Conservation (phyloP, 92 coral and sea anemone species). For the Paragorgia papillata region DNA sequence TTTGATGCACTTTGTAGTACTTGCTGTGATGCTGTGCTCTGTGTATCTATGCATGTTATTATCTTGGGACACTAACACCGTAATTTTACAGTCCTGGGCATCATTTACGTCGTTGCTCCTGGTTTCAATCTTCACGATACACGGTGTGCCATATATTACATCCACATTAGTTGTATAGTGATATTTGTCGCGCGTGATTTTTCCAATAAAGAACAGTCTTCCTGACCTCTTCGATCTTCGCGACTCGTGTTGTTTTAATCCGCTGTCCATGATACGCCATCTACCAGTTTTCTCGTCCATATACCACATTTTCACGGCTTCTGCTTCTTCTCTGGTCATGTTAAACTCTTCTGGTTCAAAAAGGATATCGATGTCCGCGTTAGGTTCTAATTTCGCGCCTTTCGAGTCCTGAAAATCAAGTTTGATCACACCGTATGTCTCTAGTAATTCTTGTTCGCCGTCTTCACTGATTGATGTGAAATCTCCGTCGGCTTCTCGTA, state of each 20-base stretch:
- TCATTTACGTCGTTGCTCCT: not conserved
- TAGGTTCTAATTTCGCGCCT: conserved; percentile 48
- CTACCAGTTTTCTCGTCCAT: conserved; percentile 64
- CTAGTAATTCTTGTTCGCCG: conserved; percentile 59
- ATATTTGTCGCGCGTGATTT: not conserved
- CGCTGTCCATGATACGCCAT: conserved; percentile 47
- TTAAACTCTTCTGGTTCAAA: conserved; percentile 60
- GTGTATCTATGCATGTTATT: conserved; percentile 5
- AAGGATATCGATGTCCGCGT: conserved; percentile 36
- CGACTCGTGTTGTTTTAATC: conserved; percentile 7
- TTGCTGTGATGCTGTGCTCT: not conserved
- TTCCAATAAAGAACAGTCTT: conserved; percentile 22
- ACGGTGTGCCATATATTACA: too few species aligned
- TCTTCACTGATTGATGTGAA: conserved; percentile 57
- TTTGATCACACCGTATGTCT: conserved; percentile 62
- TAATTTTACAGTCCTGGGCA: not conserved
- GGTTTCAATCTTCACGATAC: not conserved
- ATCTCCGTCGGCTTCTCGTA: conserved; percentile 65
- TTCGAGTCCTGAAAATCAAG: conserved; percentile 54
- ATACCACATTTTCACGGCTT: conserved; percentile 58
- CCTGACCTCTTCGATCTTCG: conserved; percentile 27
- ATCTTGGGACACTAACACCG: not conserved
- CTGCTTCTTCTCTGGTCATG: conserved; percentile 35
- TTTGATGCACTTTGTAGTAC: not conserved
- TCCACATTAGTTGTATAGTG: not conserved